Base-by-base conservation (phyloP, 1,140 invertebrate species). In the Chelonus insularis region DNA sequence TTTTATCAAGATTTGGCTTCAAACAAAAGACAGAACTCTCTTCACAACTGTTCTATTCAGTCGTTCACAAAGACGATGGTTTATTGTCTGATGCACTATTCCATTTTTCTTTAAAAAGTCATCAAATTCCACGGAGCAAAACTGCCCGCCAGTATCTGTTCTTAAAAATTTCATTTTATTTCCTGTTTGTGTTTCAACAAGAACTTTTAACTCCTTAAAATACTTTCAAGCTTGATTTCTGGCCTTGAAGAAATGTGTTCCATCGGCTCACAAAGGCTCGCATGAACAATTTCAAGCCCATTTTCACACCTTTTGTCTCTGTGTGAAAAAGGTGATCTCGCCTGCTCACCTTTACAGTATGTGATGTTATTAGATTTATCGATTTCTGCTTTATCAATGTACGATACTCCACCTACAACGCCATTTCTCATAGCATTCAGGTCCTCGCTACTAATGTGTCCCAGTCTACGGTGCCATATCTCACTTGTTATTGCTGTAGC, bases 91-190 rank as follows among this genome's bases (percentile, higher is more conserved):
- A 58, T 81, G 75, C 25, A 39, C 59, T 34, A 82, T 79, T 12
- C 76, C 75, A 50, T 50, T 29, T 52, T 29, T 62, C 20, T 55
- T 20, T 5, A 71, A 67, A 9, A 73, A 48, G n/a, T 75, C 39
- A 60, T 72, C 65, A 7, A 82, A 57, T 37, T 72, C 65, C 52
- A 66, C 66, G 52, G 75, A 79, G 4, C 73, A 50, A 62, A 77
- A 79, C 45, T 82, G 79, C 12, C 65, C n/a, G 9, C 78, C 82
- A 71, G 80, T 82, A 60, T 84, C 82, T 32, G 69, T 74, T 61
- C 76, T 66, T 4, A 84, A 56, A 4, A 52, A 39, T 63, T 79
- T 74, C 4, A 81, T 61, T 60, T 63, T 72, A 16, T 71, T 67
- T 29, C 64, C 66, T 36, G 71, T 75, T 51, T 74, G 68, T 50